Evolutionary conservation across 2,113 vertebrate species (phyloP).

Genomic region (Aphyosemion australe): DNA sequence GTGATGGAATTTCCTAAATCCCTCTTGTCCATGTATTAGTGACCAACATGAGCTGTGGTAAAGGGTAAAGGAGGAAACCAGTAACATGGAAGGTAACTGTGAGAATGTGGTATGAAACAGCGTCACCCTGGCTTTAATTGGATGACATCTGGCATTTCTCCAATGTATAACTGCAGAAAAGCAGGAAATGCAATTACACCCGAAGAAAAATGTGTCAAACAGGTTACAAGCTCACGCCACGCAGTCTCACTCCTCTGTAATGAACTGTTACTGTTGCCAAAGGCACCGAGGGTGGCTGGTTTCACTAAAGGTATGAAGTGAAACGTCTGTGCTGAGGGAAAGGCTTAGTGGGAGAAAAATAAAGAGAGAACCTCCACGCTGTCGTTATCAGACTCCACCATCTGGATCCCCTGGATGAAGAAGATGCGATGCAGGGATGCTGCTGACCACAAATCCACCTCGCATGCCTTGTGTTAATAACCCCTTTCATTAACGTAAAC

Average conservation of each 20-base stretch:
- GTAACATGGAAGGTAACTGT: neutral
- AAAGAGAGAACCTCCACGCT: conserved; percentile 17
- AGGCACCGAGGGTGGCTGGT: conserved; percentile 41
- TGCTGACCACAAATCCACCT: conserved; percentile 11
- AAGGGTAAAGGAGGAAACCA: neutral
- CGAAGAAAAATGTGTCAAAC: conserved; percentile 64
- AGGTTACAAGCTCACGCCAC: conserved; percentile 30
- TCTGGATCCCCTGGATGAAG: too few relatives aligned
- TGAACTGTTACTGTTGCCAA: conserved; percentile 54
- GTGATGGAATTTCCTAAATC: conserved; percentile 51
- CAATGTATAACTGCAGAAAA: conserved; percentile 56
- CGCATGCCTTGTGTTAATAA: conserved; percentile 35
- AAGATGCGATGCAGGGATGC: too few relatives aligned
- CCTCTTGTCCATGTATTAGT: conserved; percentile 33
- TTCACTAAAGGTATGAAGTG: conserved; percentile 62
- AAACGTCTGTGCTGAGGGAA: conserved; percentile 36
- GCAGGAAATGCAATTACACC: conserved; percentile 62
- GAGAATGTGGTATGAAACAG: conserved; percentile 13
- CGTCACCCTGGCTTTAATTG: conserved; percentile 44
- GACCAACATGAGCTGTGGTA: conserved; percentile 25
- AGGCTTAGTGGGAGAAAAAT: conserved; percentile 17
- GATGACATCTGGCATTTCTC: conserved; percentile 49
- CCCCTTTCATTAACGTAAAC: conserved; percentile 57
- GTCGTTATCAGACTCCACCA: too few relatives aligned
- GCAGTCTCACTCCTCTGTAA: conserved; percentile 20